These are phyloP conservation scores for Trematomus bernacchii DNA, from an alignment of 2,797 vertebrate genomes.

Conservation along the genomic window DNA sequence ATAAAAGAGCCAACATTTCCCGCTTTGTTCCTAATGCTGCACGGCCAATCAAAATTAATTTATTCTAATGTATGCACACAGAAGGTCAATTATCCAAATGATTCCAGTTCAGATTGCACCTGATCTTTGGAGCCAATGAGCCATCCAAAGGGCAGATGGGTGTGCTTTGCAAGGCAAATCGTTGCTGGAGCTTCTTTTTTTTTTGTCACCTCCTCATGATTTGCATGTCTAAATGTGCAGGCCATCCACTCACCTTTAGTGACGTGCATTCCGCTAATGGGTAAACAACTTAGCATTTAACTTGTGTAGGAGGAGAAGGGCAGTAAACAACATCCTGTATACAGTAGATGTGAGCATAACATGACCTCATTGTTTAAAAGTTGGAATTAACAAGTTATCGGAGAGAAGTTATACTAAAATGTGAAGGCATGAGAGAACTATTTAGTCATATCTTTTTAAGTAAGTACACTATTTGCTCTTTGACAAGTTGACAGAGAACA, in stretches of 20 bases:
- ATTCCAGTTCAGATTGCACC: constrained; percentile 85
- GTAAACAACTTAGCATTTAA: constrained; percentile 63
- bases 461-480: no score
- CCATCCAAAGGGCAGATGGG: constrained; percentile 86
- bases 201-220: constrained; percentile 64
- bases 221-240: constrained; percentile 68
- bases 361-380: not conserved
- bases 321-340: not conserved
- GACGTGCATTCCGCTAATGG: constrained; percentile 61
- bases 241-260: constrained; percentile 49
- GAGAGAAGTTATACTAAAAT: not conserved
- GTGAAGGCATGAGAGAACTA: no score
- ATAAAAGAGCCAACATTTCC: constrained; percentile 79
- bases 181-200: constrained; percentile 38
- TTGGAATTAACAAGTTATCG: not conserved
- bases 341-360: not conserved
- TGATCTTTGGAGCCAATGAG: constrained; percentile 86
- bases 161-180: constrained; percentile 84
- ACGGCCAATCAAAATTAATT: constrained; percentile 88
- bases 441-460: no score
- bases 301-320: constrained; percentile 19
- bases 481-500: no score
- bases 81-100: constrained; percentile 91
- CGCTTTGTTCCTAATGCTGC: constrained; percentile 85
- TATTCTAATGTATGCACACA: constrained; percentile 89